These are phyloP conservation scores for Lindbergichthys nudifrons DNA, from an alignment of 2,797 vertebrate species.

Conservation along the genomic window DNA sequence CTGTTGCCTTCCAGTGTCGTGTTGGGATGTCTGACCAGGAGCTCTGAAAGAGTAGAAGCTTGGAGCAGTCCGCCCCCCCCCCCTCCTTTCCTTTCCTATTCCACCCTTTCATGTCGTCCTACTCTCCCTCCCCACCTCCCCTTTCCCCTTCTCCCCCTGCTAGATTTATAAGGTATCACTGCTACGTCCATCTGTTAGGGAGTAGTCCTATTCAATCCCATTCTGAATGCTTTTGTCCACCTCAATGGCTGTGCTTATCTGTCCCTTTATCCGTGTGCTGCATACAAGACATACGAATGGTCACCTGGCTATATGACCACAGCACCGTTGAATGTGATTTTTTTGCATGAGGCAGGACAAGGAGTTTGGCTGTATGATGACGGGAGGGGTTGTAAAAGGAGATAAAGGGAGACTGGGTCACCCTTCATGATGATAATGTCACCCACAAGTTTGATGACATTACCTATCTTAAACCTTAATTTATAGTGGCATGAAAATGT, in stretches of 20 bases:
- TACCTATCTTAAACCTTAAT: slow-evolving; percentile 54
- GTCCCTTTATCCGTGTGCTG: slow-evolving; percentile 65
- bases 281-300: slow-evolving; percentile 68
- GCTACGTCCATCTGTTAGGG: slow-evolving; percentile 62
- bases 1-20: slow-evolving; percentile 83
- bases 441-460: slow-evolving; percentile 64
- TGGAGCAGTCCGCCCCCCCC: slow-evolving; percentile 69
- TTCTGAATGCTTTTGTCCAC: slow-evolving; percentile 75
- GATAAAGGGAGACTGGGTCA: slow-evolving; percentile 44
- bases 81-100: slow-evolving; percentile 52
- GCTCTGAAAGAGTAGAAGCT: slow-evolving; percentile 79
- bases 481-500: slow-evolving; percentile 72
- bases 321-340: slow-evolving; percentile 72
- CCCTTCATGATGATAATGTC: slow-evolving; percentile 68
- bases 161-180: slow-evolving; percentile 79
- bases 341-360: slow-evolving; percentile 79
- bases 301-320: slow-evolving; percentile 64
- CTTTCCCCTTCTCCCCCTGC: slow-evolving; percentile 54
- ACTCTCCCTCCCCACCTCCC: slow-evolving; percentile 35
- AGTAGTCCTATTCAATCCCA: slow-evolving; percentile 61
- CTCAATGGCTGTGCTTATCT: slow-evolving; percentile 73
- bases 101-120: slow-evolving; percentile 55
- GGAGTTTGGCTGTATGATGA: slow-evolving; percentile 70
- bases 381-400: slow-evolving; percentile 44
- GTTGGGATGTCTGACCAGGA: slow-evolving; percentile 78